A percentile compares a stretch with the other conserved stretches of the same genome.
These are phyloP conservation scores for Trissolcus basalis DNA, from an alignment of 1,140 invertebrate species.

Conservation along the genomic window DNA sequence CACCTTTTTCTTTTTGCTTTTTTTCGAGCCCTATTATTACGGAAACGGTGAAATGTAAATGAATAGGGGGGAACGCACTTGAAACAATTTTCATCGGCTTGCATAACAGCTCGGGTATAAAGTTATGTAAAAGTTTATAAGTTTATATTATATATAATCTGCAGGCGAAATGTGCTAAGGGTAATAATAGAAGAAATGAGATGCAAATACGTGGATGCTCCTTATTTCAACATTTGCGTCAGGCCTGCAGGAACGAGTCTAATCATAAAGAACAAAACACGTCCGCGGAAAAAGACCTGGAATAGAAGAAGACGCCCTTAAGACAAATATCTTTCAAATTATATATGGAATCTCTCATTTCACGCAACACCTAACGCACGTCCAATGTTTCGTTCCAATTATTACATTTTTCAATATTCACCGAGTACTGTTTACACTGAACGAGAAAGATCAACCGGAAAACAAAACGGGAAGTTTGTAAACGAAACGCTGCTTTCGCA, in stretches of 20 bases:
- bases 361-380: constrained; percentile 45
- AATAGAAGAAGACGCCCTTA: constrained; percentile 40
- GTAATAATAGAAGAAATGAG: constrained; percentile 57
- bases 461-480: not conserved
- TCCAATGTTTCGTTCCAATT: constrained; percentile 37
- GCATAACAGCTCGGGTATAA: constrained; percentile 26
- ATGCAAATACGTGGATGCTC: constrained; percentile 50
- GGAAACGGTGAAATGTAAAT: constrained; percentile 35
- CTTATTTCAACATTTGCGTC: constrained; percentile 16
- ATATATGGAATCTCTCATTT: constrained; percentile 43
- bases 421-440: constrained; percentile 18
- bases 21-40: constrained; percentile 27
- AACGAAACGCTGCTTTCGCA: too few relatives aligned
- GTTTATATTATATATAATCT: constrained; percentile 47
- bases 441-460: constrained; percentile 25
- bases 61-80: constrained; percentile 25
- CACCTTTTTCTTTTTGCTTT: constrained; percentile 10
- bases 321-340: constrained; percentile 55
- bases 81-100: constrained; percentile 53
- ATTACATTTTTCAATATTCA: constrained; percentile 33
- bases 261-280: constrained; percentile 56
- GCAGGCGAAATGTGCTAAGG: constrained; percentile 35
- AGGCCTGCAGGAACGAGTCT: constrained; percentile 37
- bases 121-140: constrained; percentile 47
- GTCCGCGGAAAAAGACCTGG: constrained; percentile 25